Evolutionary conservation across 2,797 vertebrate genomes (phyloP), one percentile per base, ranked within the genome.

Genomic region (Crypturellus tataupa): DNA sequence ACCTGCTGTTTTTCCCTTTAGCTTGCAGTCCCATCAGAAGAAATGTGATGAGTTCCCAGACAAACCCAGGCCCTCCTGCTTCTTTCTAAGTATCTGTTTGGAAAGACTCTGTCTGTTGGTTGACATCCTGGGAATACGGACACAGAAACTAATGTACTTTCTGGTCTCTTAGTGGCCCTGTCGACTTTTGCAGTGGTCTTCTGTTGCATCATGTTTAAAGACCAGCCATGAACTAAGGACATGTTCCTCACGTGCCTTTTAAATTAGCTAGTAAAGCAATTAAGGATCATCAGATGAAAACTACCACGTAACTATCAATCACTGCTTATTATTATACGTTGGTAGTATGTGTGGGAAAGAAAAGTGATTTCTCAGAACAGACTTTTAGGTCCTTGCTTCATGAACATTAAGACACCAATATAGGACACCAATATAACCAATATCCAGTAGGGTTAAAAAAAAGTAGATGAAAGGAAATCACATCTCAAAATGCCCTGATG

Each of bases 1-100:
- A 84, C 87, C 37, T 85, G 90, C 62, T 96, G 94, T 65, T 94
- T 94, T 95, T 94, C 89, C 67, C 75, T 89, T 20, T 11, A 85
- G 90, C 92, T 92, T 93, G 89, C 86, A 93, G 67, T 49, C 68
- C 79, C 64, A 76, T 84, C 76, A 90, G 90, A 94, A 92, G 82
- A 67, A 44, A 87, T 58, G 67, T 12, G 20, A 75, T 25, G 16
- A 42, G 60, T 80, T 93, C 89, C 92, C 87, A 94, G 86, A 89
- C 85, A 92, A 81, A 58, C 12, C 17, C 71, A 65, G 10, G 37
- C 39, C 75, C 44, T 95, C 90, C 69, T 94, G 85, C 90, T 93
- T 94, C 82, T 91, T 92, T 72, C 92, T 65, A n/a, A 0, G 12
- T 89, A 69, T 93, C 33, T 59, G 83, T 31, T 70, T 64, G 94